Evolutionary conservation across 2,113 vertebrate species (phyloP).

Genomic region (Panurus biarmicus): DNA sequence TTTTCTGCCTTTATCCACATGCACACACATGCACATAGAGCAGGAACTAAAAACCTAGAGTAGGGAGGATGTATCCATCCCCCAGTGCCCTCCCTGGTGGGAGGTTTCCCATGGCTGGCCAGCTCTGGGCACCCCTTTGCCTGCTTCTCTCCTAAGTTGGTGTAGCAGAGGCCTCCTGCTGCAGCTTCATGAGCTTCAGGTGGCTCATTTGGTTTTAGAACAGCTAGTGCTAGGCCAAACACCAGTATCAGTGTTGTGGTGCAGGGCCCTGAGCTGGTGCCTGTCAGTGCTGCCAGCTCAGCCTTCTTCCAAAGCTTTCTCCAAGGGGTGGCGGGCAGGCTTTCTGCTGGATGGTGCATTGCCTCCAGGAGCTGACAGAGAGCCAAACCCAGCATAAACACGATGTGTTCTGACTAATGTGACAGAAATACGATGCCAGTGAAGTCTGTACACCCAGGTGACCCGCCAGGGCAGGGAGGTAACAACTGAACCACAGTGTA

Average conservation of each 20-base stretch:
- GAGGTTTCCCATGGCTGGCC: not conserved
- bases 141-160: not conserved
- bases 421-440: not conserved
- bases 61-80: rapidly evolving
- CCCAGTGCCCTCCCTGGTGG: not conserved
- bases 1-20: not conserved
- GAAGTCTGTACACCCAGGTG: not conserved
- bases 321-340: not conserved
- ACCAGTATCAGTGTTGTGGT: rapidly evolving
- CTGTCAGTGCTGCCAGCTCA: not conserved
- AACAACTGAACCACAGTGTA: not conserved
- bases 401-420: not conserved
- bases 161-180: not conserved
- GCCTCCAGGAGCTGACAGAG: not conserved
- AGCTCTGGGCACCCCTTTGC: rapidly evolving
- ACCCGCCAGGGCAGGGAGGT: not conserved
- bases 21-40: rapidly evolving
- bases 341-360: not conserved
- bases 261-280: not conserved
- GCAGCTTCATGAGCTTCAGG: not conserved
- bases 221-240: not conserved
- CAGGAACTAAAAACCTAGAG: not conserved
- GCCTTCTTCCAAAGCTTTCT: not conserved
- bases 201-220: not conserved
- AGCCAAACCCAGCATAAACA: not conserved